Percentiles rank a stretch among this genome's conserved stretches.
Evolutionary conservation across 1,140 invertebrate species (phyloP).

Genomic region (Belonocnema kinseyi): DNA sequence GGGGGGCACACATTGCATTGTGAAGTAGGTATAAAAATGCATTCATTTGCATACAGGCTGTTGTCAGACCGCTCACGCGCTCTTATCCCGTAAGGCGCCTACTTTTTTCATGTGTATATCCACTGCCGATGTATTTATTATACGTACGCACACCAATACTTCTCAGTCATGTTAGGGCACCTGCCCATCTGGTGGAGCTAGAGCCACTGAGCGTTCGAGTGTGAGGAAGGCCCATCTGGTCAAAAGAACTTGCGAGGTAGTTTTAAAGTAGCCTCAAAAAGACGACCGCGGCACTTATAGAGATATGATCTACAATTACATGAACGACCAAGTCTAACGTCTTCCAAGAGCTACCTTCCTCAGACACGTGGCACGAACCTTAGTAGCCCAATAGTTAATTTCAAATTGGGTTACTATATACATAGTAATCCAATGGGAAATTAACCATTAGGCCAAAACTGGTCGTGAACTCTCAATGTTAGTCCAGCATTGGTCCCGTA

Average conservation of each 20-base stretch:
- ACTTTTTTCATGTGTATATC: conserved; percentile 37
- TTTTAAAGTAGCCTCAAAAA: conserved; percentile 13
- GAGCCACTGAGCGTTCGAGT: conserved; percentile 35
- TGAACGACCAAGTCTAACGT: background rate
- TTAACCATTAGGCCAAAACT: too few relatives aligned
- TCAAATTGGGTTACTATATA: background rate
- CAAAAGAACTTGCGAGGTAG: conserved; percentile 15
- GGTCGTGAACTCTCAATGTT: too few relatives aligned
- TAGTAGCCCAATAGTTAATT: background rate
- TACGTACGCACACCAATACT: conserved; percentile 37
- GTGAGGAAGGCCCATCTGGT: conserved; percentile 61
- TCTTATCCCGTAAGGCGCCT: conserved; percentile 45
- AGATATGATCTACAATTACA: background rate
- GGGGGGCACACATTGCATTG: conserved; percentile 55
- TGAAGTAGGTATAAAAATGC: conserved; percentile 68
- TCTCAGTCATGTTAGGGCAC: conserved; percentile 56
- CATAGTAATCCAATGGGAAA: too few relatives aligned
- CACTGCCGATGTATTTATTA: conserved; percentile 15
- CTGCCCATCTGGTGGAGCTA: conserved; percentile 68
- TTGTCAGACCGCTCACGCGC: conserved; percentile 61
- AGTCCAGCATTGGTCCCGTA: too few relatives aligned
- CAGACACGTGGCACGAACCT: background rate
- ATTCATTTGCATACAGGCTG: conserved; percentile 72
- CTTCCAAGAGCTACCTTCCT: background rate
- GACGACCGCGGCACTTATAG: background rate